phyloP scores from a whole-genome alignment of 2,113 vertebrate genomes.

The Gasterosteus aculeatus region DNA sequence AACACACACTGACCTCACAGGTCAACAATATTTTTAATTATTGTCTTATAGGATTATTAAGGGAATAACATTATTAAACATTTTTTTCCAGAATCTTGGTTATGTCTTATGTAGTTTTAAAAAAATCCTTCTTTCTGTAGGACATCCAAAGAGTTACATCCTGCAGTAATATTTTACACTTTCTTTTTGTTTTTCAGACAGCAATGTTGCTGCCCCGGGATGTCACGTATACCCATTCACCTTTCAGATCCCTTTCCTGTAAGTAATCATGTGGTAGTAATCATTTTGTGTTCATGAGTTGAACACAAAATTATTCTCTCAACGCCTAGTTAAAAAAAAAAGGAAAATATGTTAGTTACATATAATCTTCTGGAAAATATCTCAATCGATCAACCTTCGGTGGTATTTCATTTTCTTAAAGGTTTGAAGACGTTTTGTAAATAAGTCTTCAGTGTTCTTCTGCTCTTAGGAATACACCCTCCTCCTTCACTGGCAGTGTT shows the following conservation, averaged over 20 bases:
- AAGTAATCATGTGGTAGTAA: constrained; percentile 39
- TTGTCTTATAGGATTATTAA: not conserved
- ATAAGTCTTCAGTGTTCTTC: not conserved
- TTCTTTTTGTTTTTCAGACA: constrained; percentile 55
- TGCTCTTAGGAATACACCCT: constrained; percentile 67
- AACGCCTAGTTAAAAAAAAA: not conserved
- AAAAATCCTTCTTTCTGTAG: not conserved
- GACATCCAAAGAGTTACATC: not conserved
- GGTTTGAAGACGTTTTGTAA: not conserved
- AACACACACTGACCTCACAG: not conserved
- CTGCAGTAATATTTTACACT: not conserved
- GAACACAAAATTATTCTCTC: not conserved
- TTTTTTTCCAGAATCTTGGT: not conserved
- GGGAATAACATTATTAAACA: not conserved
- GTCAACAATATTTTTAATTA: not conserved
- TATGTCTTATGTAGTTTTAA: too few species aligned
- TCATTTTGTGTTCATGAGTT: not conserved
- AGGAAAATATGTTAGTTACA: not conserved
- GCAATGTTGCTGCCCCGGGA: constrained; percentile 62
- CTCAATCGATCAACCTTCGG: not conserved
- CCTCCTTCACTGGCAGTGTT: constrained; percentile 55
- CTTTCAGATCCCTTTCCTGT: constrained; percentile 76
- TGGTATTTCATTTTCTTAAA: not conserved
- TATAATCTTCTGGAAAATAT: not conserved
- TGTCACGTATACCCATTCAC: constrained; percentile 77